A percentile compares a stretch with the other conserved stretches of the same genome.
phyloP scores from a whole-genome alignment of 2,797 vertebrate genomes.

The Echeneis naucrates region DNA sequence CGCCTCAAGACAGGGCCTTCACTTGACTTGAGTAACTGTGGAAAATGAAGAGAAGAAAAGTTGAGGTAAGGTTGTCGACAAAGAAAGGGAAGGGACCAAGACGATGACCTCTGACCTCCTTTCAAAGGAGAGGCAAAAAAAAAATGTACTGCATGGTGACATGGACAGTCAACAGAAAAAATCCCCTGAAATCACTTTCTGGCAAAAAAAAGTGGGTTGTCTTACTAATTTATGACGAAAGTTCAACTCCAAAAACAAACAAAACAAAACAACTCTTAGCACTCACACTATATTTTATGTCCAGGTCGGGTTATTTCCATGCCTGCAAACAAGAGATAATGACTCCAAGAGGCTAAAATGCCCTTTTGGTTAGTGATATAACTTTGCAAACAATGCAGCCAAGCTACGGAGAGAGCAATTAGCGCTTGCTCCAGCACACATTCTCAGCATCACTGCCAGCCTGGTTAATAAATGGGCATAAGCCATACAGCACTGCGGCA shows the following conservation, averaged over 20 bases:
- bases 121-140: background rate
- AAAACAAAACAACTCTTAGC: background rate
- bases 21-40: conserved; percentile 91
- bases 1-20: conserved; percentile 84
- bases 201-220: background rate
- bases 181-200: background rate
- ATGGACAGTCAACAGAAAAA: background rate
- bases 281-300: background rate
- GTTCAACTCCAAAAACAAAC: conserved; percentile 11
- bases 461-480: conserved; percentile 73
- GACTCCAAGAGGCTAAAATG: conserved; percentile 55
- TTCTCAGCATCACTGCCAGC: conserved; percentile 73
- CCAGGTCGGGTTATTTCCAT: conserved; percentile 21
- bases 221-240: background rate
- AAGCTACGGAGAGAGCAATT: conserved; percentile 75
- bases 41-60: conserved; percentile 9
- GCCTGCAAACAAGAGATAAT: conserved; percentile 49
- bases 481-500: conserved; percentile 68
- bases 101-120: conserved; percentile 8
- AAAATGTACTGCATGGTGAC: conserved; percentile 1
- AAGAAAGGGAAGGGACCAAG: background rate
- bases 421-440: conserved; percentile 66
- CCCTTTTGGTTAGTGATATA: conserved; percentile 67
- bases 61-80: conserved; percentile 13
- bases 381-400: conserved; percentile 72